phyloP scores from a whole-genome alignment of 2,888 invertebrate species.

The Crossocerus cetratus region DNA sequence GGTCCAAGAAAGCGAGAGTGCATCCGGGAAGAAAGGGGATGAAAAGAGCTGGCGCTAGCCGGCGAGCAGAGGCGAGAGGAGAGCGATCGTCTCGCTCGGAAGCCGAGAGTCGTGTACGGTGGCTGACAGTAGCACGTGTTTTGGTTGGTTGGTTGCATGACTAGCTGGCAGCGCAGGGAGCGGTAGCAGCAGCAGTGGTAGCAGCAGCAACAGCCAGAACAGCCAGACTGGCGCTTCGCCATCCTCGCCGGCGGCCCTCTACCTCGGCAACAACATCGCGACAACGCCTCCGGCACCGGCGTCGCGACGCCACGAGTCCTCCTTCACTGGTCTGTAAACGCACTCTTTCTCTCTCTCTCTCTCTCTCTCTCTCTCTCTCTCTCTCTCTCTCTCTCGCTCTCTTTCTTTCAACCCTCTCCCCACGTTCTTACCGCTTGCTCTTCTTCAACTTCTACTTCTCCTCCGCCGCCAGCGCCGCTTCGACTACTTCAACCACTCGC shows the following conservation, averaged over 20 bases:
- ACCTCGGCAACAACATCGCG: constrained; percentile 58
- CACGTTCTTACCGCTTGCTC: too few relatives aligned
- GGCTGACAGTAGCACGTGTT: constrained; percentile 65
- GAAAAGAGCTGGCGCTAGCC: too few relatives aligned
- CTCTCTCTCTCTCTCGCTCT: constrained; percentile 28
- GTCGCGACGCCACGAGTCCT: constrained; percentile 67
- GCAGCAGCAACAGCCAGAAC: constrained; percentile 75
- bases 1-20: constrained; percentile 17
- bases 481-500: too few relatives aligned
- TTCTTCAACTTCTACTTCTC: too few relatives aligned
- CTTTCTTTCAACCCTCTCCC: constrained; percentile 24
- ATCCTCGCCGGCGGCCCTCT: constrained; percentile 57
- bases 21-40: constrained; percentile 1
- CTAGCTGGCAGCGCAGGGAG: constrained; percentile 68
- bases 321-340: constrained; percentile 73
- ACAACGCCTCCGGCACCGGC: constrained; percentile 49
- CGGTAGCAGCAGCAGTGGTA: constrained; percentile 68
- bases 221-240: constrained; percentile 70
- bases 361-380: neutral
- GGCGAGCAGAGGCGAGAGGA: neutral
- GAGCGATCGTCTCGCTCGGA: neutral
- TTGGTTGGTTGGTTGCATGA: constrained; percentile 76
- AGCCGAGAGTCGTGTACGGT: constrained; percentile 39
- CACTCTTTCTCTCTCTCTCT: constrained; percentile 22
- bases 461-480: too few relatives aligned